These are phyloP conservation scores for Apocrypta bakeri DNA, from an alignment of 1,140 invertebrate species.

Conservation along the genomic window DNA sequence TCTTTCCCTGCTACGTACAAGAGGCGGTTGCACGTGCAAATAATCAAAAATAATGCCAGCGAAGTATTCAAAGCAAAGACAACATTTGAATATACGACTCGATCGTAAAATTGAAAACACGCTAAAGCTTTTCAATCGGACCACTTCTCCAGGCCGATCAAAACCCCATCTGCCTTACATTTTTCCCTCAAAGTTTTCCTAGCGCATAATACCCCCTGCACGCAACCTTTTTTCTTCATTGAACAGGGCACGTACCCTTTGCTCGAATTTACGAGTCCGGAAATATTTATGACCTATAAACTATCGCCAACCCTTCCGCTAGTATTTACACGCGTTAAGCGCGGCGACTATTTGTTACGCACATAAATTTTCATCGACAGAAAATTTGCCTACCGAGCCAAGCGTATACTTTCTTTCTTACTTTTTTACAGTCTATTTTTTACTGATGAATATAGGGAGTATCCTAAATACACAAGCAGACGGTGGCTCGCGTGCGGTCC, in stretches of 20 bases:
- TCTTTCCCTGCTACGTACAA: background rate
- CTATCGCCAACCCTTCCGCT: slow-evolving; percentile 3
- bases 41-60: background rate
- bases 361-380: slow-evolving; percentile 44
- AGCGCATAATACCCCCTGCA: background rate
- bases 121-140: background rate
- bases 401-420: background rate
- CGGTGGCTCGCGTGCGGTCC: background rate
- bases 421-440: slow-evolving; percentile 12
- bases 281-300: slow-evolving; percentile 36
- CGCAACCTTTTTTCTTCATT: background rate
- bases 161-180: slow-evolving; percentile 24
- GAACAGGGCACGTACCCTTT: background rate
- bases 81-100: background rate
- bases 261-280: slow-evolving; percentile 28
- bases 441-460: background rate
- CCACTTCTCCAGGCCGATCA: background rate
- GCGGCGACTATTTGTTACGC: slow-evolving; percentile 14
- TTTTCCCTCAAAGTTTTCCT: background rate
- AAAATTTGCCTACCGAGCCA: slow-evolving; percentile 38
- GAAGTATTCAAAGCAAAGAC: no score
- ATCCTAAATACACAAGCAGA: slow-evolving; percentile 45
- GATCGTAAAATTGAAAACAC: slow-evolving; percentile 4
- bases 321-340: slow-evolving; percentile 36
- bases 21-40: background rate